Percentiles rank a stretch among this genome's conserved stretches.
Conservation (phyloP, 2,797 vertebrate species). For the Sparus aurata region DNA sequence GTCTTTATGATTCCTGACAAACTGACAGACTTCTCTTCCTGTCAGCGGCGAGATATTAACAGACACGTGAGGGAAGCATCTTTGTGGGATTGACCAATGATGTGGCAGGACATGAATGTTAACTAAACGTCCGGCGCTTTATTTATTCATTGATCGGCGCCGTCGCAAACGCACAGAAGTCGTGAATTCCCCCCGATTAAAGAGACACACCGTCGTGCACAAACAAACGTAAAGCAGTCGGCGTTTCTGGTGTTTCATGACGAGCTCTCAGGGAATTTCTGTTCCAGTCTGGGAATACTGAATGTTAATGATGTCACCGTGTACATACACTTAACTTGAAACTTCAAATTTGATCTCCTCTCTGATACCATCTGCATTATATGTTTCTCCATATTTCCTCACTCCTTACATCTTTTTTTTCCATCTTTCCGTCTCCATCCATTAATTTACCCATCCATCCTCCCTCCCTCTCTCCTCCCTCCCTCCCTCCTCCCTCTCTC, state of each 20-base stretch:
- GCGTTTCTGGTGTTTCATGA: conserved; percentile 18
- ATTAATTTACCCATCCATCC: conserved; percentile 23
- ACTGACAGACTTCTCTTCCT: conserved; percentile 20
- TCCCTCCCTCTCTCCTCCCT: conserved; percentile 5
- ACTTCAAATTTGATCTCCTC: background rate
- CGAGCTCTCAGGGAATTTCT: conserved; percentile 11
- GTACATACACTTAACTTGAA: conserved; percentile 13
- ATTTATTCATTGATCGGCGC: conserved; percentile 29
- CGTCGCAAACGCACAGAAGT: conserved; percentile 24
- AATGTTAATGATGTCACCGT: conserved; percentile 30
- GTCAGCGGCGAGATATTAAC: conserved; percentile 35
- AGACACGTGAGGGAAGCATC: conserved; percentile 19
- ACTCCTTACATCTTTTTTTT: background rate
- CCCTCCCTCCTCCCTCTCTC: conserved; percentile 2
- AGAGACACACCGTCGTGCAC: background rate
- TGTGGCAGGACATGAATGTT: conserved; percentile 51
- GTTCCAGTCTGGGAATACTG: conserved; percentile 9
- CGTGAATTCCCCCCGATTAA: conserved; percentile 11
- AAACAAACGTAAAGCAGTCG: conserved; percentile 16
- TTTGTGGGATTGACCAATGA: conserved; percentile 41
- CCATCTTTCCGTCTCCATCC: conserved; percentile 29
- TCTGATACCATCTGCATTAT: conserved; percentile 5
- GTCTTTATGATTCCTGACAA: conserved; percentile 10
- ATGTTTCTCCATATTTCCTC: background rate
- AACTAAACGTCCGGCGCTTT: conserved; percentile 29